phyloP scores from a whole-genome alignment of 2,113 vertebrate species.

The Charina bottae region DNA sequence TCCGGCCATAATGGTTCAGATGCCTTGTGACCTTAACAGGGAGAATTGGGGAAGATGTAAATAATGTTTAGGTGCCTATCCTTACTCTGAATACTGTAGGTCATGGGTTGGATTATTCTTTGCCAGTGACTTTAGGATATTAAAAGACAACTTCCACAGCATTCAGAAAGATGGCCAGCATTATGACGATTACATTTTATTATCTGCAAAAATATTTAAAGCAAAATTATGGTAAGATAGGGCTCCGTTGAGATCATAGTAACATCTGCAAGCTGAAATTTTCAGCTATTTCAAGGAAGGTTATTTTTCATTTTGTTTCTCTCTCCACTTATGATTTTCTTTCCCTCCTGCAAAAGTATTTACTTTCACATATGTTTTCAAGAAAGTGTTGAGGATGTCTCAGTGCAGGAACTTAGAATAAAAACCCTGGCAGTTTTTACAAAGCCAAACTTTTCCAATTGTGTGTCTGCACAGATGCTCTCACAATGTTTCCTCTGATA shows the following conservation, averaged over 20 bases:
- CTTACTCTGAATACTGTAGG: constrained; percentile 44
- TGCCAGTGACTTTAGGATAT: constrained; percentile 50
- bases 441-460: constrained; percentile 2
- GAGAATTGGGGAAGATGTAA: constrained; percentile 56
- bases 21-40: constrained; percentile 64
- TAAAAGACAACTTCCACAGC: constrained; percentile 21
- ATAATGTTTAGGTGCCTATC: constrained; percentile 57
- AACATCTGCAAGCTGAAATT: constrained; percentile 43
- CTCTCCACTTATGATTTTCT: constrained; percentile 42
- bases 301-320: constrained; percentile 38
- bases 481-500: not conserved
- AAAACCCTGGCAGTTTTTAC: not conserved
- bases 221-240: not conserved
- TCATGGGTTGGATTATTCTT: constrained; percentile 65
- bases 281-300: not conserved
- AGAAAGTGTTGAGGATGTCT: constrained; percentile 54
- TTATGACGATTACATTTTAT: not conserved
- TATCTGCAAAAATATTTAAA: not conserved
- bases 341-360: constrained; percentile 11
- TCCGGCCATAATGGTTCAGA: constrained; percentile 71
- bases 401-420: constrained; percentile 45
- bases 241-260: not conserved
- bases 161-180: constrained; percentile 29
- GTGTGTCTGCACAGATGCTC: not conserved
- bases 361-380: constrained; percentile 55